Base-by-base conservation (phyloP, 2,797 vertebrate species). In the Mormyrops boulengeri region DNA sequence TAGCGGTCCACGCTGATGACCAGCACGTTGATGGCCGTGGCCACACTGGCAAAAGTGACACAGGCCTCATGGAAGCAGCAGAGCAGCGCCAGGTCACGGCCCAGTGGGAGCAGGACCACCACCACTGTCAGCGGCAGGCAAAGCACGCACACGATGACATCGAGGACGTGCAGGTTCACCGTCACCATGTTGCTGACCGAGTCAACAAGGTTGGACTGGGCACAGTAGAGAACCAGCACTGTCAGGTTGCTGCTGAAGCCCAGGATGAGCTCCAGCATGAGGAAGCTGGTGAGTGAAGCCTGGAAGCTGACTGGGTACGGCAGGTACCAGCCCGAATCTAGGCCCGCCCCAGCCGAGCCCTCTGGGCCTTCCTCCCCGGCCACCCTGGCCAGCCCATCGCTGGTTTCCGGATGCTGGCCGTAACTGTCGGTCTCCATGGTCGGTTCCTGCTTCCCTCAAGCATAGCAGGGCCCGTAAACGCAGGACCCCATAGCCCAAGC, bases 141-240 rank as follows among this genome's bases (percentile, higher is more conserved):
- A 84, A 97, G 94, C 91, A 96, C 93, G 77, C 95, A 97, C 87
- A 96, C 96, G 88, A 97, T 93, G 89, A 96, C 95, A 91, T 96
- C 96, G 91, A 96, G 94, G 62, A 97, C 95, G 11, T 96, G 96
- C 50, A 97, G 95, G 92, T 97, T 97, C 91, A 97, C 94, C 0
- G 96, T 96, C 89, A 97, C 97, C 77, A 97, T 94, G 94, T 97
- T 97, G 91, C 96, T 97, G 94, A 96, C 97, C 0, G 97, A 97
- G 91, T 97, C 97, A 88, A 97, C 95, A 91, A 97, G 95, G 94
- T 96, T 97, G 89, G 96, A 96, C 92, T 97, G 96, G 89, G 96
- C 94, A 49, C 95, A 96, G 94, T 96, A 97, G 84, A 97, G 94
- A 17, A 96, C 96, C 44, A 97, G 94, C 9, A 97, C 96, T 0